Percentiles rank a stretch among this genome's conserved stretches.
Evolutionary conservation across 2,113 vertebrate genomes (phyloP).

Genomic region (Lampris incognitus): DNA sequence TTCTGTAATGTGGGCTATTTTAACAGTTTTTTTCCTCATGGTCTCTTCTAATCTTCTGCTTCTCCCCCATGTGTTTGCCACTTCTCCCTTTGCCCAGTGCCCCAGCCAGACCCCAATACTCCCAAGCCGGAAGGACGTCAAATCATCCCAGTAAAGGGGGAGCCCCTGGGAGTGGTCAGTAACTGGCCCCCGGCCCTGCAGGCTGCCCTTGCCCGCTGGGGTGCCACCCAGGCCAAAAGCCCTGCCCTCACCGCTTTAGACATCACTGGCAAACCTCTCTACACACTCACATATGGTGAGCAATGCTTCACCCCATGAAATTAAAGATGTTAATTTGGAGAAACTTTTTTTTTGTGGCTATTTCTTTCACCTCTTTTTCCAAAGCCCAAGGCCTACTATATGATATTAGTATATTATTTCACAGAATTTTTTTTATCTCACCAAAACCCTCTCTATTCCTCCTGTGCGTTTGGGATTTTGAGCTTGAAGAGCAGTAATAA

Average conservation of each 20-base stretch:
- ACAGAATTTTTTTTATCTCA: neutral
- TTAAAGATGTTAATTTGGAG: no score
- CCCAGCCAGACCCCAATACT: conserved; percentile 95
- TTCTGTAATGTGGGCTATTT: no score
- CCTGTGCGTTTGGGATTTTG: conserved; percentile 16
- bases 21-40: neutral
- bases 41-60: conserved; percentile 57
- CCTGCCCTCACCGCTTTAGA: conserved; percentile 94
- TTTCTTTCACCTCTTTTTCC: neutral
- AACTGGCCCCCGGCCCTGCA: conserved; percentile 98
- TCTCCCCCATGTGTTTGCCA: neutral
- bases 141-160: conserved; percentile 96
- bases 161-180: conserved; percentile 95
- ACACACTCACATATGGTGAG: conserved; percentile 95
- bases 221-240: conserved; percentile 94
- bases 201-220: conserved; percentile 96
- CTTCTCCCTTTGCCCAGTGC: conserved; percentile 80
- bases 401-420: no score
- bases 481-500: no score
- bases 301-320: neutral
- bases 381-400: no score
- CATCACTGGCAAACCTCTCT: conserved; percentile 93
- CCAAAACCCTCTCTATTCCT: neutral
- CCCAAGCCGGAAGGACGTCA: conserved; percentile 96
- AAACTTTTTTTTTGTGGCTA: neutral